These are phyloP conservation scores for Macroramphosus scolopax DNA, from an alignment of 2,797 vertebrate genomes.

Conservation along the genomic window DNA sequence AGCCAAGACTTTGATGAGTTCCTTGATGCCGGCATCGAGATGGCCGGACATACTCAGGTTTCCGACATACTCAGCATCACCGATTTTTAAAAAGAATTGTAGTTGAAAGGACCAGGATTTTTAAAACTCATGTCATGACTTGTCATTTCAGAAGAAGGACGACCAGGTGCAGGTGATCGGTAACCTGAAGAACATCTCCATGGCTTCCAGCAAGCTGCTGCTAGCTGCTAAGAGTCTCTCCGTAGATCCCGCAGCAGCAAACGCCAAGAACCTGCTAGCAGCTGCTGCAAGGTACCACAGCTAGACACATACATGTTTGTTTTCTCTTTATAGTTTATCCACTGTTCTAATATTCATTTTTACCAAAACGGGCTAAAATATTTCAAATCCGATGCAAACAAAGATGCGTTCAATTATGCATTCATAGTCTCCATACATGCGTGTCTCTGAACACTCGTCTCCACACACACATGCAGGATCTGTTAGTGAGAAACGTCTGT, in stretches of 20 bases:
- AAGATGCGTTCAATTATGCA: too few species aligned
- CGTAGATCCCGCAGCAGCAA: slow-evolving; percentile 95
- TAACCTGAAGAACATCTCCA: slow-evolving; percentile 98
- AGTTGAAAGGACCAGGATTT: too few species aligned
- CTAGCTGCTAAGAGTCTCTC: slow-evolving; percentile 96
- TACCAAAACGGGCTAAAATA: too few species aligned
- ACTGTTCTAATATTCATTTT: too few species aligned
- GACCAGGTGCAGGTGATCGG: slow-evolving; percentile 98
- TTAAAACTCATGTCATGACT: too few species aligned
- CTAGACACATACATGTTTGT: not conserved
- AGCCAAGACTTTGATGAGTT: slow-evolving; percentile 98
- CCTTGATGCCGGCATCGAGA: slow-evolving; percentile 98
- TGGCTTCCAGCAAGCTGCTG: slow-evolving; percentile 97
- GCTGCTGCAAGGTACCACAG: slow-evolving; percentile 89
- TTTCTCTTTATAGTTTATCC: too few species aligned
- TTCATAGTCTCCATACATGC: too few species aligned
- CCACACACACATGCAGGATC: too few species aligned
- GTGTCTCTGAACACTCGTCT: too few species aligned
- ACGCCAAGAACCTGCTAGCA: slow-evolving; percentile 94
- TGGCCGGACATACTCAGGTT: slow-evolving; percentile 98
- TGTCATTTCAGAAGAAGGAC: slow-evolving; percentile 87
- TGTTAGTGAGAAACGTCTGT: too few species aligned
- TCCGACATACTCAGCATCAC: not conserved
- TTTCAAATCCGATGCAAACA: too few species aligned
- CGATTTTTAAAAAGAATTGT: too few species aligned